These are phyloP conservation scores for Lithophane semibrunnea DNA, from an alignment of 2,888 invertebrate genomes.

Conservation along the genomic window DNA sequence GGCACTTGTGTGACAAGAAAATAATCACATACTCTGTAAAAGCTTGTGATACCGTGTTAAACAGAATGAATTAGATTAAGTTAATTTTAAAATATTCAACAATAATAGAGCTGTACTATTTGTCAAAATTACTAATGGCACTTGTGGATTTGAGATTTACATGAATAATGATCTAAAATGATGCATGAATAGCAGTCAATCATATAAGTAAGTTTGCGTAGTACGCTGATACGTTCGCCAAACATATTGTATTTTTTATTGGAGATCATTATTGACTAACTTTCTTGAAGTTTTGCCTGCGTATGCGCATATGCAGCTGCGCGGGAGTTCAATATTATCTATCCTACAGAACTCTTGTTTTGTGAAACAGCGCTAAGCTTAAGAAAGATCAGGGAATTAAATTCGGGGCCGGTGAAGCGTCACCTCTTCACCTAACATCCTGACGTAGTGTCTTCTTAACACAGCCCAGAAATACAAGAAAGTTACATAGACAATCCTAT, in stretches of 20 bases:
- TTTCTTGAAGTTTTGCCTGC: neutral
- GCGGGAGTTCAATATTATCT: neutral
- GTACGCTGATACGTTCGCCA: conserved; percentile 1
- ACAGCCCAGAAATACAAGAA: neutral
- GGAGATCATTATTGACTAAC: neutral
- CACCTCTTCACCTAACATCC: neutral
- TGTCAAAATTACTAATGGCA: conserved; percentile 57
- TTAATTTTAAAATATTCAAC: conserved; percentile 28
- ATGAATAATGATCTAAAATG: conserved; percentile 26
- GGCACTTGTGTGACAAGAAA: conserved; percentile 58
- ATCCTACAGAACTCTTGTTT: neutral
- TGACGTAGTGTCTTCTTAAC: neutral
- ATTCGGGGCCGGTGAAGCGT: neutral
- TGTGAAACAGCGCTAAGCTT: neutral
- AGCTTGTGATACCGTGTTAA: conserved; percentile 14
- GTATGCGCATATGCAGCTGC: neutral
- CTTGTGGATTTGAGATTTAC: conserved; percentile 37
- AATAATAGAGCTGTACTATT: conserved; percentile 50
- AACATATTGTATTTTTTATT: conserved; percentile 3
- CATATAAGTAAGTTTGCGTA: neutral
- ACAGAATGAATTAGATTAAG: conserved; percentile 5
- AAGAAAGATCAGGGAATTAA: neutral
- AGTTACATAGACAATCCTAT: neutral
- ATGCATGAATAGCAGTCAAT: neutral
- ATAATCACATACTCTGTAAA: conserved; percentile 30